A percentile compares a stretch with the other conserved stretches of the same genome.
Conservation (phyloP, 2,113 vertebrate species). For the Zapornia atra region DNA sequence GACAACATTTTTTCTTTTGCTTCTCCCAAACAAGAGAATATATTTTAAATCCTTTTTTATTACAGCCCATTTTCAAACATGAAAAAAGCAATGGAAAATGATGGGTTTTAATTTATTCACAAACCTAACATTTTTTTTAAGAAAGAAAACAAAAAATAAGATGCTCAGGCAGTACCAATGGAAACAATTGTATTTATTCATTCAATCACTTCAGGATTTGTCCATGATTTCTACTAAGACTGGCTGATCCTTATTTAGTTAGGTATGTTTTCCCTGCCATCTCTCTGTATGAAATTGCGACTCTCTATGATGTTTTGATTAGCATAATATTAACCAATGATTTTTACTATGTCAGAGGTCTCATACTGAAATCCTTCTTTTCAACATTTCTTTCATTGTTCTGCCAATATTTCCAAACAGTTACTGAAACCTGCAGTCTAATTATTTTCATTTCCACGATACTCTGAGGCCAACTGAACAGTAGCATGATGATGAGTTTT, state of each 20-base stretch:
- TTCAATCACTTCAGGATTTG: neutral
- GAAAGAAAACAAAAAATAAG: neutral
- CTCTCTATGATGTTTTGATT: neutral
- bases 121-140: neutral
- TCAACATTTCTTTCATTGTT: neutral
- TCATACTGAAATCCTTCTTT: neutral
- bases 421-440: neutral
- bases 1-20: neutral
- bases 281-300: neutral
- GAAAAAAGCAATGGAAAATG: neutral
- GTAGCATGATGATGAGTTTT: neutral
- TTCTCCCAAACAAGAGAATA: neutral
- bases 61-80: neutral
- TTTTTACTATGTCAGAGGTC: neutral
- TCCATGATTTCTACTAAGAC: neutral
- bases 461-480: neutral
- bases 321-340: neutral
- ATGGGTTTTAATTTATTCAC: neutral
- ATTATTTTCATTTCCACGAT: neutral
- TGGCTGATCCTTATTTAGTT: neutral
- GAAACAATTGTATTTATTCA: neutral
- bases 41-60: neutral
- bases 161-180: neutral
- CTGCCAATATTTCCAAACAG: conserved; percentile 23
- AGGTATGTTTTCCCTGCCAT: neutral